Conservation (phyloP, 2,113 vertebrate species). For the Myotis davidii region DNA sequence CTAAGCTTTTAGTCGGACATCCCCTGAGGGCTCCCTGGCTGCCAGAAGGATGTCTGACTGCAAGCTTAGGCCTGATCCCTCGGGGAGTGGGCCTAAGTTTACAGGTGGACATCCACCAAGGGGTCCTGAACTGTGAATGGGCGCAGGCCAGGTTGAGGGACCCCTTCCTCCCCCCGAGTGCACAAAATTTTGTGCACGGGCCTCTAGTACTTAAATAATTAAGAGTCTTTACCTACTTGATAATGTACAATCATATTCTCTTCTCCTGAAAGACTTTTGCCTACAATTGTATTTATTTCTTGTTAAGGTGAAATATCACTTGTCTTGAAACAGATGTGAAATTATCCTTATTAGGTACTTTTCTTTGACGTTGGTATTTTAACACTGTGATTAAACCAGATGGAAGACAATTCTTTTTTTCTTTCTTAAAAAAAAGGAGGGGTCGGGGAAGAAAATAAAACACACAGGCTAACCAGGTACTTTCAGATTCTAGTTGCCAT, state of each 20-base stretch:
- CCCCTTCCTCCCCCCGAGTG: no score
- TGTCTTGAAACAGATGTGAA: slow-evolving; percentile 79
- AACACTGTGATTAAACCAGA: slow-evolving; percentile 80
- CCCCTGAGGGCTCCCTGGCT: no score
- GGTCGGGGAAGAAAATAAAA: neutral
- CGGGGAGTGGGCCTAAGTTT: no score
- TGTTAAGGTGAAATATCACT: slow-evolving; percentile 79
- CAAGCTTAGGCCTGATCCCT: no score
- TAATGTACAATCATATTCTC: slow-evolving; percentile 38
- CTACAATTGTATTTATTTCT: slow-evolving; percentile 73
- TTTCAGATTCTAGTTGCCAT: slow-evolving; percentile 81
- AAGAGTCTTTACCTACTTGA: slow-evolving; percentile 60
- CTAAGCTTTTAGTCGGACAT: no score
- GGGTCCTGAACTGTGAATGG: no score
- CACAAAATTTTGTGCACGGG: no score
- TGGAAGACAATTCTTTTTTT: slow-evolving; percentile 68
- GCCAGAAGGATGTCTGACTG: no score
- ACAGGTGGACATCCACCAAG: no score
- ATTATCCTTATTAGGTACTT: slow-evolving; percentile 79
- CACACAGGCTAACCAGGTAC: neutral
- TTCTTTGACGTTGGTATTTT: slow-evolving; percentile 78
- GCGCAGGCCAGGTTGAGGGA: no score
- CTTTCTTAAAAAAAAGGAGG: neutral
- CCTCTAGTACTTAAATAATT: slow-evolving; percentile 29
- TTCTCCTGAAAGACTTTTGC: slow-evolving; percentile 67